Percentiles rank a stretch among this genome's conserved stretches.
These are phyloP conservation scores for Melanotaenia trifasciata DNA, from an alignment of 2,797 vertebrate genomes.

Conservation along the genomic window DNA sequence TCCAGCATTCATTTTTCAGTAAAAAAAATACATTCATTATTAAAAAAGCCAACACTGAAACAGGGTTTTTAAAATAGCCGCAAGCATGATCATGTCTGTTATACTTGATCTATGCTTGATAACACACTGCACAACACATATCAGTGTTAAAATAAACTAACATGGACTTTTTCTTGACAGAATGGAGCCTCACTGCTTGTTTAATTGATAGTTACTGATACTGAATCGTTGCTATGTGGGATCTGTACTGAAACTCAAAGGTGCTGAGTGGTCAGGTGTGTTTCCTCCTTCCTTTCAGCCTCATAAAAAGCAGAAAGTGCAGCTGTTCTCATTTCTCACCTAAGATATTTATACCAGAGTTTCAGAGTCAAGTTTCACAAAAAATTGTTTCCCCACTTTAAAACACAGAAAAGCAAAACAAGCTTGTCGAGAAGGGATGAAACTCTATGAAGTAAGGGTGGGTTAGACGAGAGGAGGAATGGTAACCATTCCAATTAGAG, in stretches of 20 bases:
- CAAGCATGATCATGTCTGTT: background rate
- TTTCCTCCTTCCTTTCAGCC: background rate
- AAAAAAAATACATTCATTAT: no score
- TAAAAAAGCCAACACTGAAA: no score
- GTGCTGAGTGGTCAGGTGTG: constrained; percentile 1
- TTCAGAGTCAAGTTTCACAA: constrained; percentile 29
- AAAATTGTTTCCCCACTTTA: constrained; percentile 33
- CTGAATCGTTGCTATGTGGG: constrained; percentile 2
- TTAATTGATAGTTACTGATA: background rate
- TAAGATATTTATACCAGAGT: constrained; percentile 43
- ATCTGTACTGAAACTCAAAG: constrained; percentile 2
- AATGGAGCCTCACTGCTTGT: background rate
- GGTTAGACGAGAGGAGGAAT: constrained; percentile 58
- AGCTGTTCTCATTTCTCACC: constrained; percentile 27
- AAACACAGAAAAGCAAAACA: constrained; percentile 54
- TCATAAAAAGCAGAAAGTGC: background rate
- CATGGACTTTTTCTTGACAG: no score
- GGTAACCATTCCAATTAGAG: constrained; percentile 76
- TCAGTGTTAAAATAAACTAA: background rate
- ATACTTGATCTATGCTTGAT: background rate
- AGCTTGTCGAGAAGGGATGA: constrained; percentile 54
- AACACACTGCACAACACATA: background rate
- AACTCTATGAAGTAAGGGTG: constrained; percentile 44
- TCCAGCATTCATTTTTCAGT: no score
- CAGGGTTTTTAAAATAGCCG: no score